Conservation (phyloP, 2,113 vertebrate species). For the Triplophysa dalaica region DNA sequence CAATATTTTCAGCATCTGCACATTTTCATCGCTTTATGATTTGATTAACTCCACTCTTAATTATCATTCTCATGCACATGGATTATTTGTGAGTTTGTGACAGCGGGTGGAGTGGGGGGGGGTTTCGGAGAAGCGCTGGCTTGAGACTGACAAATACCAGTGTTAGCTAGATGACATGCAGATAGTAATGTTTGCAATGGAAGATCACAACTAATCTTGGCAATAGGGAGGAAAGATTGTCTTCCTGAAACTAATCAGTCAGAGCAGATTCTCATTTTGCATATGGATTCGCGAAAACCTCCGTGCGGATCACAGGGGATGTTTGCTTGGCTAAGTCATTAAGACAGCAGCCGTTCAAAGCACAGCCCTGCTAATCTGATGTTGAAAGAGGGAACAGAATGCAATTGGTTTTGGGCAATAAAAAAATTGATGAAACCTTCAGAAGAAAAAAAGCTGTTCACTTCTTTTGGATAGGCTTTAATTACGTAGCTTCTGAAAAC, state of each 20-base stretch:
- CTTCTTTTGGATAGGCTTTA: background rate
- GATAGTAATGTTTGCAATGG: constrained; percentile 45
- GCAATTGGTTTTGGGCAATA: constrained; percentile 30
- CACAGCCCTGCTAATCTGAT: constrained; percentile 20
- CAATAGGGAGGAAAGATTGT: constrained; percentile 46
- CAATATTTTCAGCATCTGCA: background rate
- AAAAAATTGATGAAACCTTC: constrained; percentile 33
- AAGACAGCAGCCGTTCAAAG: constrained; percentile 38
- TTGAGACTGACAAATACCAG: constrained; percentile 42
- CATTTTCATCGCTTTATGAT: constrained; percentile 31
- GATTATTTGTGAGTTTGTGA: constrained; percentile 24
- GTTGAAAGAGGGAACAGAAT: constrained; percentile 23
- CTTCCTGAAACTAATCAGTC: constrained; percentile 46
- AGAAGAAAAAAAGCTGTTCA: background rate
- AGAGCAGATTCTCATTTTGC: constrained; percentile 43
- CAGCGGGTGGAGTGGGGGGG: background rate
- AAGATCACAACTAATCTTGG: constrained; percentile 48
- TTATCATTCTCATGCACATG: constrained; percentile 39
- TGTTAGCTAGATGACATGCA: constrained; percentile 44
- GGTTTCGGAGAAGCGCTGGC: background rate
- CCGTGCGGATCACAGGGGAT: constrained; percentile 28
- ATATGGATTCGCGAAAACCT: constrained; percentile 45
- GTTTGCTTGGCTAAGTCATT: constrained; percentile 46
- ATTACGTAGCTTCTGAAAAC: background rate
- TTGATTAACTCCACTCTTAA: constrained; percentile 32